Conservation (phyloP, 2,888 invertebrate species). For the Phortica okadai region DNA sequence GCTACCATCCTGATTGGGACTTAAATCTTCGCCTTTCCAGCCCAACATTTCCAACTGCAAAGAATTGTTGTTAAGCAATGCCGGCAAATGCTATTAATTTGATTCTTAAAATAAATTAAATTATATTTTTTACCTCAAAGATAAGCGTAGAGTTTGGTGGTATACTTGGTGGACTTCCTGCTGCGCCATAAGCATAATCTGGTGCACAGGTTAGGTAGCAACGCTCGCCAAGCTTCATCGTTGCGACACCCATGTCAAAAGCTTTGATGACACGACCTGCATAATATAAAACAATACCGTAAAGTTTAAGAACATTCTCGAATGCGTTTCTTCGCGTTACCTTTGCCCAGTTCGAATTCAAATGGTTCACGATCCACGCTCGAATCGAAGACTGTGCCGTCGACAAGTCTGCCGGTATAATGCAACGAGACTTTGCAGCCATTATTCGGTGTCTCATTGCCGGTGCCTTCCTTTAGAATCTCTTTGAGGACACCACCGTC, state of each 20-base stretch:
- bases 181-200: slow-evolving; percentile 92
- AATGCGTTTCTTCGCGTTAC: slow-evolving; percentile 76
- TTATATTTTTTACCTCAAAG: slow-evolving; percentile 83
- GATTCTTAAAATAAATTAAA: too few species aligned
- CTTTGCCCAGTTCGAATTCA: slow-evolving; percentile 90
- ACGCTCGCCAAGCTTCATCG: slow-evolving; percentile 94
- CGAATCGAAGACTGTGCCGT: slow-evolving; percentile 95
- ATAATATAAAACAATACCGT: not conserved
- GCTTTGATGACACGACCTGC: slow-evolving; percentile 91
- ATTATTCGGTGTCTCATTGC: slow-evolving; percentile 82
- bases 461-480: slow-evolving; percentile 81
- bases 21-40: slow-evolving; percentile 93
- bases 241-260: slow-evolving; percentile 95
- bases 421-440: slow-evolving; percentile 88
- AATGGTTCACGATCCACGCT: slow-evolving; percentile 92
- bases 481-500: slow-evolving; percentile 74
- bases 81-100: too few species aligned
- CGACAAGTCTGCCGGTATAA: slow-evolving; percentile 90
- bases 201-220: slow-evolving; percentile 89
- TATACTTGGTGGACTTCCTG: slow-evolving; percentile 91
- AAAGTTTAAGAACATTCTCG: slow-evolving; percentile 30
- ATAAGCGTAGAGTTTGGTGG: slow-evolving; percentile 91
- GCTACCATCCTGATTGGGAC: slow-evolving; percentile 88
- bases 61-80: not conserved
- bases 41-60: slow-evolving; percentile 89